Evolutionary conservation across 2,888 invertebrate genomes (phyloP), one percentile per base, ranked within the genome.

Genomic region (Branchellion lobata): DNA sequence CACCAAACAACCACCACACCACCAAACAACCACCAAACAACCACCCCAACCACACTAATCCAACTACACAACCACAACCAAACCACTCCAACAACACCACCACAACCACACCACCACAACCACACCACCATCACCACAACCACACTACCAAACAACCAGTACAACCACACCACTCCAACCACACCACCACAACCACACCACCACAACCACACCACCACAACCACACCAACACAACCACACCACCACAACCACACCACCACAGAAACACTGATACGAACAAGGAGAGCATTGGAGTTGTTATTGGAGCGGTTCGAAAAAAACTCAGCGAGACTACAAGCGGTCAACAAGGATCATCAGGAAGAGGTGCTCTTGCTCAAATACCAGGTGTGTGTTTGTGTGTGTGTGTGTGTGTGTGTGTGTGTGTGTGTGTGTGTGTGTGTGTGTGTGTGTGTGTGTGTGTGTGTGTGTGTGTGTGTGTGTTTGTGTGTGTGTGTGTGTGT

Each of bases 331-430:
- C 75, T 79, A 69, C 24, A 74, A 36, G 31, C 74, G 14, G 69
- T 57, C 14, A 75, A 79, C 75, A 81, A 79, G 57, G 24, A 61
- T 1, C 36, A 31, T 36, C 76, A 81, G 33, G 31, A 79, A 2
- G 18, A 36, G 69, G 79, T n/a, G 24, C 76, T 47, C 21, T 51
- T 80, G 47, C 21, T 21, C 34, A 69, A 61, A 31, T 65, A 69
- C 24, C 72, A 47, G 47, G n/a, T n/a, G n/a, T n/a, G n/a, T n/a
- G n/a, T n/a, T n/a, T n/a, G n/a, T n/a, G n/a, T n/a, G n/a, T n/a
- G 47, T 47, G 8, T 47, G 47, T 8, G 47, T 8, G 47, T 8
- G 8, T 18, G 47, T n/a, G n/a, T n/a, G n/a, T n/a, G n/a, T n/a
- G n/a, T n/a, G n/a, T n/a, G n/a, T n/a, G n/a, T n/a, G n/a, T n/a